phyloP scores from a whole-genome alignment of 2,888 invertebrate genomes.

The Anoncus sp. region DNA sequence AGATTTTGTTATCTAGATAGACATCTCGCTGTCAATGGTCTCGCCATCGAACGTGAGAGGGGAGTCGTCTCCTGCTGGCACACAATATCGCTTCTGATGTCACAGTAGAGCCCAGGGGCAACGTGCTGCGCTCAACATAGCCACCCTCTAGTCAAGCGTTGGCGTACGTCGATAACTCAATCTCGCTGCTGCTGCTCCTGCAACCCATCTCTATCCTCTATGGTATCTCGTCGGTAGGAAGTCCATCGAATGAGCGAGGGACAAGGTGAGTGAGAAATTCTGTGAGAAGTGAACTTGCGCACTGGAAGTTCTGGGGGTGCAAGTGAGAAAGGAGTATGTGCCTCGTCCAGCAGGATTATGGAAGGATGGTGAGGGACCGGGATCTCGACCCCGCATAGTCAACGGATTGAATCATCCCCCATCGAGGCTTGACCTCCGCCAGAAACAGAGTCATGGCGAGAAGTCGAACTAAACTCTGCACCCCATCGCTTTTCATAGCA shows the following conservation, averaged over 20 bases:
- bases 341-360: slow-evolving; percentile 62
- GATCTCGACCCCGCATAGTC: slow-evolving; percentile 65
- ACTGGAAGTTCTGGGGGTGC: slow-evolving; percentile 7
- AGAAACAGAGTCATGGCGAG: slow-evolving; percentile 35
- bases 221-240: slow-evolving; percentile 41
- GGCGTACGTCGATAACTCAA: slow-evolving; percentile 77
- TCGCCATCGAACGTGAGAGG: slow-evolving; percentile 49
- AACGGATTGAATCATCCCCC: slow-evolving; percentile 76
- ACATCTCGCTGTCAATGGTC: slow-evolving; percentile 36
- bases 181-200: slow-evolving; percentile 51
- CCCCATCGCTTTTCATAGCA: slow-evolving; percentile 12
- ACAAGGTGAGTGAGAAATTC: slow-evolving; percentile 44
- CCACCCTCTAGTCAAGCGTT: slow-evolving; percentile 59
- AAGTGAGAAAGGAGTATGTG: slow-evolving; percentile 38
- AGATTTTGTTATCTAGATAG: slow-evolving; percentile 55
- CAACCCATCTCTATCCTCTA: slow-evolving; percentile 62
- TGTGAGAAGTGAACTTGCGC: slow-evolving; percentile 35
- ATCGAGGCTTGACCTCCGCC: slow-evolving; percentile 58
- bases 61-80: slow-evolving; percentile 49
- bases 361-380: slow-evolving; percentile 69
- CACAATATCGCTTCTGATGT: slow-evolving; percentile 78
- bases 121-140: slow-evolving; percentile 42
- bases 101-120: slow-evolving; percentile 65
- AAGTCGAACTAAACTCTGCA: slow-evolving; percentile 13
- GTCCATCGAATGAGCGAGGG: slow-evolving; percentile 50